Conservation (phyloP, 30 jellyfish, hydroid and myxozoan species). For the Aurelia coerulea region DNA sequence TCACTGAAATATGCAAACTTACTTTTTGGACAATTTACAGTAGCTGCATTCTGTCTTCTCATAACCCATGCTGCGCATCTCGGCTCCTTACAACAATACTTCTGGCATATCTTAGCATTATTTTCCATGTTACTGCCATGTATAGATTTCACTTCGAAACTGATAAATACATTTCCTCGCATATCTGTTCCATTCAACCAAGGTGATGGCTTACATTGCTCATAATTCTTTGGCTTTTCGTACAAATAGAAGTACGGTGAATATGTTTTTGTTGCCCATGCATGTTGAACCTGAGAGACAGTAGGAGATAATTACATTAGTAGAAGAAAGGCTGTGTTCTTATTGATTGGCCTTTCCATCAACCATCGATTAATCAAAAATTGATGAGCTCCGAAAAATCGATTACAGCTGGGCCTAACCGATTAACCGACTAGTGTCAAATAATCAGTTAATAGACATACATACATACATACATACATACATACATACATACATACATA, state of each 20-base stretch:
- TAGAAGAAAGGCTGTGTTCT: too few species aligned
- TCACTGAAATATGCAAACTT: neutral
- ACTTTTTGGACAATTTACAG: conserved; percentile 95
- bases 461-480: too few species aligned
- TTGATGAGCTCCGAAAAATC: too few species aligned
- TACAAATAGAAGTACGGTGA: conserved; percentile 96
- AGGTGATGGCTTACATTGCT: conserved; percentile 93
- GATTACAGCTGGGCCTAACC: too few species aligned
- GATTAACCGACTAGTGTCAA: too few species aligned
- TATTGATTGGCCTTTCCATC: too few species aligned
- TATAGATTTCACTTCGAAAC: conserved; percentile 96
- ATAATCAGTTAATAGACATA: too few species aligned
- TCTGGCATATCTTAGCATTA: conserved; percentile 98
- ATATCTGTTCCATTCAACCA: conserved; percentile 98
- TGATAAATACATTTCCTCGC: conserved; percentile 95
- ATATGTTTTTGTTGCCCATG: conserved; percentile 97
- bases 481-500: too few species aligned
- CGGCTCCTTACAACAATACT: conserved; percentile 97
- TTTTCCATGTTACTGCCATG: conserved; percentile 98
- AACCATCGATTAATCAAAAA: too few species aligned
- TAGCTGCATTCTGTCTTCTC: conserved; percentile 87
- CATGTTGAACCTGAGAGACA: conserved; percentile 80
- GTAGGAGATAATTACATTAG: too few species aligned
- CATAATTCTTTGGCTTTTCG: conserved; percentile 97
- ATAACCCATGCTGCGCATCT: conserved; percentile 99